Conservation (phyloP, 2,888 invertebrate genomes). For the Tiphia femorata region DNA sequence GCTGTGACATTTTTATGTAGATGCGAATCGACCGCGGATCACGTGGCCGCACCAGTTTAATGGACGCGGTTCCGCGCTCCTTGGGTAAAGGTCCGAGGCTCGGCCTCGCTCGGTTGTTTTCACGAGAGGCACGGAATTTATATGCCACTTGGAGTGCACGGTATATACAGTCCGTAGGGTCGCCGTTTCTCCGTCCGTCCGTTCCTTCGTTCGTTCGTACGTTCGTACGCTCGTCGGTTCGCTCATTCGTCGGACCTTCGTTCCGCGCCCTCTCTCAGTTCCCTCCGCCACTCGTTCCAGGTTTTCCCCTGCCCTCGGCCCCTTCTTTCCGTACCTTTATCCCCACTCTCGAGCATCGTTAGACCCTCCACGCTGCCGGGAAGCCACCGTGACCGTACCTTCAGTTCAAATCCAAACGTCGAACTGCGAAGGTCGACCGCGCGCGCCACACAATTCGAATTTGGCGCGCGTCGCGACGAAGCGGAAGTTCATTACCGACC, state of each 20-base stretch:
- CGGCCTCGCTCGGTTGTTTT: too few species aligned
- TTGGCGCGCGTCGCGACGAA: background rate
- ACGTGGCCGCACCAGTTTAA: too few species aligned
- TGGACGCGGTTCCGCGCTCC: too few species aligned
- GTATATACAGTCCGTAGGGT: background rate
- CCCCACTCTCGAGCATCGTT: background rate
- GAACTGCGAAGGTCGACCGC: slow-evolving; percentile 14
- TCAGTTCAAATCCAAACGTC: slow-evolving; percentile 39
- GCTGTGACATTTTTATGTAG: too few species aligned
- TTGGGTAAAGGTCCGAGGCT: too few species aligned
- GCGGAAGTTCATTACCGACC: too few species aligned
- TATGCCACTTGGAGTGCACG: too few species aligned
- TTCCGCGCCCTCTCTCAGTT: slow-evolving; percentile 26
- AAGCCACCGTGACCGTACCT: slow-evolving; percentile 12
- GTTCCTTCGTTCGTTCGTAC: background rate
- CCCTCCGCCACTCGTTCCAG: background rate
- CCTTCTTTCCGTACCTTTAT: slow-evolving; percentile 11
- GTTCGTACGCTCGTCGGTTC: background rate
- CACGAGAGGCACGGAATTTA: too few species aligned
- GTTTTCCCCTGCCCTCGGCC: background rate
- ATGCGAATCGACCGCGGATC: too few species aligned
- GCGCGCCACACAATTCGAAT: slow-evolving; percentile 11
- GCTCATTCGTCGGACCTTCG: background rate
- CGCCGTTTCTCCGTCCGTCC: background rate
- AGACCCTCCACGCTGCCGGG: slow-evolving; percentile 4